A percentile compares a stretch with the other conserved stretches of the same genome.
phyloP scores from a whole-genome alignment of 2,888 invertebrate species.

The Xylota segnis region DNA sequence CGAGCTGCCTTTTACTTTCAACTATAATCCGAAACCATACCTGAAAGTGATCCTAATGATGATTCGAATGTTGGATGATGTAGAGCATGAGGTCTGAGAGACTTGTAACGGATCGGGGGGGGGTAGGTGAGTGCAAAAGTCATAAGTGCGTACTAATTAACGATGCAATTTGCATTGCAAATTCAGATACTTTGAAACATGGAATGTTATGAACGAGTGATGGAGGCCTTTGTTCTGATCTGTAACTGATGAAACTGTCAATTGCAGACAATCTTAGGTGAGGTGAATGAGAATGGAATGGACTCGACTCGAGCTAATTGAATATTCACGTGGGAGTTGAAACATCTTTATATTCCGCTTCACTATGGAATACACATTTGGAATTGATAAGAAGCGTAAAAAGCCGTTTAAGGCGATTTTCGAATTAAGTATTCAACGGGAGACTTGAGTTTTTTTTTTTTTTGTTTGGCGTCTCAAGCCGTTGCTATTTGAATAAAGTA shows the following conservation, averaged over 20 bases:
- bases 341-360: slow-evolving; percentile 32
- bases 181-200: slow-evolving; percentile 22
- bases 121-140: not conserved
- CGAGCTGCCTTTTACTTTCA: slow-evolving; percentile 69
- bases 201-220: slow-evolving; percentile 4
- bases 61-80: slow-evolving; percentile 49
- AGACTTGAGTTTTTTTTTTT: slow-evolving; percentile 20
- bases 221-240: slow-evolving; percentile 35
- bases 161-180: slow-evolving; percentile 49
- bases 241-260: slow-evolving; percentile 46
- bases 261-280: slow-evolving; percentile 47
- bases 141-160: slow-evolving; percentile 12
- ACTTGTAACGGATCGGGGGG: slow-evolving; percentile 4
- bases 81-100: slow-evolving; percentile 50
- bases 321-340: slow-evolving; percentile 40
- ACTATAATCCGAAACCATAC: slow-evolving; percentile 40
- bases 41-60: slow-evolving; percentile 51
- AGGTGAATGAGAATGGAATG: slow-evolving; percentile 47
- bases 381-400: slow-evolving; percentile 50
- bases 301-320: slow-evolving; percentile 11
- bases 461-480: slow-evolving; percentile 23
- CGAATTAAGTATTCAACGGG: slow-evolving; percentile 62
- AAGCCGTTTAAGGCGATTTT: slow-evolving; percentile 39
- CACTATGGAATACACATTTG: slow-evolving; percentile 27
- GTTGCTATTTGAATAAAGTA: slow-evolving; percentile 48